These are phyloP conservation scores for Synanthedon vespiformis DNA, from an alignment of 2,888 invertebrate species.

Conservation along the genomic window DNA sequence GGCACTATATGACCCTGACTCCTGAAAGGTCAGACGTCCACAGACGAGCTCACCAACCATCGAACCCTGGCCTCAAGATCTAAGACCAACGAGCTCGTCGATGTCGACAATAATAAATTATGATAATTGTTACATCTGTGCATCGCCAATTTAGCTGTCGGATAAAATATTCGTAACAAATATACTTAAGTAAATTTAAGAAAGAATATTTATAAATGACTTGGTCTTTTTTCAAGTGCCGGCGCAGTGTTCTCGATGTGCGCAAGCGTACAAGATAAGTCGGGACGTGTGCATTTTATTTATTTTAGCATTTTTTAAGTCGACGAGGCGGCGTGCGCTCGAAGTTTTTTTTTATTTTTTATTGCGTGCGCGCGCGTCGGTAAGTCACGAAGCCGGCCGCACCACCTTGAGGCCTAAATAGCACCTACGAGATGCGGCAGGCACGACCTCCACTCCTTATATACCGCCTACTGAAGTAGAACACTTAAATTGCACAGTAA, in stretches of 20 bases:
- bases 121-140: too few relatives aligned
- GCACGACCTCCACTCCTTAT: background rate
- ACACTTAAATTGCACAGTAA: slow-evolving; percentile 4
- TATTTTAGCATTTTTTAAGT: slow-evolving; percentile 67
- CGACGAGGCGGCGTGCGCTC: slow-evolving; percentile 38
- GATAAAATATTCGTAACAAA: too few relatives aligned
- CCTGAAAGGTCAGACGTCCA: too few relatives aligned
- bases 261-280: slow-evolving; percentile 50
- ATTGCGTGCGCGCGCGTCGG: slow-evolving; percentile 42
- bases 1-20: too few relatives aligned
- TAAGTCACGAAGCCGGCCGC: slow-evolving; percentile 61
- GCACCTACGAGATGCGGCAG: slow-evolving; percentile 37
- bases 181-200: too few relatives aligned
- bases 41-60: too few relatives aligned
- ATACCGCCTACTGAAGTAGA: slow-evolving; percentile 24
- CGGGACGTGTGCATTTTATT: slow-evolving; percentile 66
- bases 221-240: background rate
- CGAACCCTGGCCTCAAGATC: too few relatives aligned
- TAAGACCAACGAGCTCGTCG: too few relatives aligned
- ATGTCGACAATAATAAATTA: too few relatives aligned
- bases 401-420: slow-evolving; percentile 66
- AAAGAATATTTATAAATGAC: too few relatives aligned
- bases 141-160: too few relatives aligned
- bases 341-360: slow-evolving; percentile 41
- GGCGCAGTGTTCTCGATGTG: slow-evolving; percentile 39